Percentiles rank a stretch among this genome's conserved stretches.
Evolutionary conservation across 2,113 vertebrate genomes (phyloP).

Genomic region (Anoplopoma fimbria): DNA sequence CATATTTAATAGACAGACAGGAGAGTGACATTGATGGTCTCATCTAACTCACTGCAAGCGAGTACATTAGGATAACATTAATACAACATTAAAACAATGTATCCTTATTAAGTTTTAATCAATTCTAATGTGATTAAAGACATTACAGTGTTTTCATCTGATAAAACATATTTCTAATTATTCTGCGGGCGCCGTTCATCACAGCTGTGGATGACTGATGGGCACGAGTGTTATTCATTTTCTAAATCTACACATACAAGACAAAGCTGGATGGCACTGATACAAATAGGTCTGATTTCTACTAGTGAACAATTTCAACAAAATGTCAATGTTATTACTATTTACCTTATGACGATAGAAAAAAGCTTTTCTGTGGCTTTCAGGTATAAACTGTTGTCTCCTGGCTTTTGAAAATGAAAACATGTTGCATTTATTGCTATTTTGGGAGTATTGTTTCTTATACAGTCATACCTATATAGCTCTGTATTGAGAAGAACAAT

Average conservation of each 20-base stretch:
- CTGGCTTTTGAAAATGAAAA: not conserved
- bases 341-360: too few relatives aligned
- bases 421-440: not conserved
- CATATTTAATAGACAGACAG: not conserved
- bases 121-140: not conserved
- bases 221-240: not conserved
- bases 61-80: not conserved
- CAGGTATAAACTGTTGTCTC: constrained; percentile 7
- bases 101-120: not conserved
- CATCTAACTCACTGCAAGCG: not conserved
- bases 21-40: not conserved
- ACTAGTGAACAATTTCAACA: not conserved
- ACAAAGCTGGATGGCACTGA: not conserved
- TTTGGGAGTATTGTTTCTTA: not conserved
- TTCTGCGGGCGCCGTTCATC: not conserved
- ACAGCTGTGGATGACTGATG: not conserved
- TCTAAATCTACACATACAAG: not conserved
- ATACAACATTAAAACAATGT: not conserved
- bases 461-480: not conserved
- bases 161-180: not conserved
- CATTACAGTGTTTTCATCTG: not conserved
- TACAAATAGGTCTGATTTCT: not conserved
- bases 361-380: not conserved
- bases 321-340: too few relatives aligned
- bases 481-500: not conserved